These are phyloP conservation scores for Melanocharis versteri DNA, from an alignment of 2,113 vertebrate species.

Conservation along the genomic window DNA sequence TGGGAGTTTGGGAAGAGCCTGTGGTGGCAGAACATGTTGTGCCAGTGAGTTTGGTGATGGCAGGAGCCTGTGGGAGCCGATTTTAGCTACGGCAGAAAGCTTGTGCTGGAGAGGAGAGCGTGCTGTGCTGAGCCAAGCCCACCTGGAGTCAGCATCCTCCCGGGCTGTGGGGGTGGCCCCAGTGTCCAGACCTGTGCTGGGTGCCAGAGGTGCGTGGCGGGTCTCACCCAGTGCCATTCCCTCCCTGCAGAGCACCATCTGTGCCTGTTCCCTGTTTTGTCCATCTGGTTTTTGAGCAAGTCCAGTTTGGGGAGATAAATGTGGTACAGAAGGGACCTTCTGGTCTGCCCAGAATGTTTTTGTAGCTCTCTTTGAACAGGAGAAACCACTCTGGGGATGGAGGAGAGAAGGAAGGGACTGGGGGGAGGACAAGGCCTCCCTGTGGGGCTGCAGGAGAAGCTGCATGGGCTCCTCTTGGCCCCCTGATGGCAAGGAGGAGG, in stretches of 20 bases:
- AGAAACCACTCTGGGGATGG: neutral
- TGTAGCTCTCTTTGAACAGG: neutral
- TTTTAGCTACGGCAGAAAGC: neutral
- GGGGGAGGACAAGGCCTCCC: neutral
- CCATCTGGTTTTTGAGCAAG: neutral
- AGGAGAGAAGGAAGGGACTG: neutral
- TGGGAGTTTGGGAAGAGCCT: conserved; percentile 25
- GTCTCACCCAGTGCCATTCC: neutral
- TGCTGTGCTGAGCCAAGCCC: neutral
- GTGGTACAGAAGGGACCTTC: neutral
- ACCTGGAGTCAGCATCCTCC: neutral
- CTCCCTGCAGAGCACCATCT: neutral
- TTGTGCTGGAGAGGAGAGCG: neutral
- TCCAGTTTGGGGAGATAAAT: neutral
- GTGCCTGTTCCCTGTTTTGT: neutral
- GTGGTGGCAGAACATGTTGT: conserved; percentile 43
- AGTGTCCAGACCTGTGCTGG: neutral
- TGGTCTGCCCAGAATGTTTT: neutral
- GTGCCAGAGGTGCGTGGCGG: neutral
- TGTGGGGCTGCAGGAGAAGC: neutral
- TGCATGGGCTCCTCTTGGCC: neutral
- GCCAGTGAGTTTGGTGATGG: conserved; percentile 14
- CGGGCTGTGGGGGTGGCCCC: neutral
- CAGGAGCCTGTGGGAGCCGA: conserved; percentile 4
- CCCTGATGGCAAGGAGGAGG: neutral